Base-by-base conservation (phyloP, 2,113 vertebrate genomes). In the Dasyornis broadbenti region DNA sequence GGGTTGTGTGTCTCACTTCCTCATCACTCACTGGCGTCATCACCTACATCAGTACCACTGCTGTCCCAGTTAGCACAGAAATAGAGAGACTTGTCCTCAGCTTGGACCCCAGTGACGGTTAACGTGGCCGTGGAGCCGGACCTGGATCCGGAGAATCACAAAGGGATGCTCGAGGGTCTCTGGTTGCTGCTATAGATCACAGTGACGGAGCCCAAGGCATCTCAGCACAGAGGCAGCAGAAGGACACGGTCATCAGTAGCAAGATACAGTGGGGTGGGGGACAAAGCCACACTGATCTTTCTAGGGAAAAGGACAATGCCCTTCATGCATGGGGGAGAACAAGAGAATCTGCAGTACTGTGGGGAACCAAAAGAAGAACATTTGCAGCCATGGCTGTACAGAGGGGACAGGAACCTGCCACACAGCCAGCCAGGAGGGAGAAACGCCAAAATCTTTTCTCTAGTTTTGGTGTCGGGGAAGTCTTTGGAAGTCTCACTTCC, bases 121-220 rank as follows among this genome's bases (percentile, higher is more conserved):
- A 79, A 87, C 0, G 31, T 82, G 50, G 0, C 31, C 0, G 6
- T 47, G 53, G 16, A 5, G 23, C 35, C 0, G 0, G 70, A 87
- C 0, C 0, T 0, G 12, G 82, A 81, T 5, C 50, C 6, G 0
- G 83, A 89, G 90, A 94, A 83, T 13, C 9, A 2, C 0, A 16
- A 70, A 53, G 85, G 80, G 60, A 81, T 75, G 30, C 0, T 50
- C 0, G 75, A 80, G 50, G 71, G 70, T 86, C 49, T 75, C 1
- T 1, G 9, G 26, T 0, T 10, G 1, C 2, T 30, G 0, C 0
- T 0, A 0, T 71, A 79, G 65, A 75, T 82, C 50, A 93, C 28
- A 44, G 73, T 53, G 81, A 52, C 2, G 31, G 8, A 37, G 20
- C 16, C 37, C 22, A 33, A 35, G 14, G 33, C 37, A 68, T 20